Evolutionary conservation across 2,113 vertebrate genomes (phyloP), one percentile per base, ranked within the genome.

Genomic region (Sylvia atricapilla): DNA sequence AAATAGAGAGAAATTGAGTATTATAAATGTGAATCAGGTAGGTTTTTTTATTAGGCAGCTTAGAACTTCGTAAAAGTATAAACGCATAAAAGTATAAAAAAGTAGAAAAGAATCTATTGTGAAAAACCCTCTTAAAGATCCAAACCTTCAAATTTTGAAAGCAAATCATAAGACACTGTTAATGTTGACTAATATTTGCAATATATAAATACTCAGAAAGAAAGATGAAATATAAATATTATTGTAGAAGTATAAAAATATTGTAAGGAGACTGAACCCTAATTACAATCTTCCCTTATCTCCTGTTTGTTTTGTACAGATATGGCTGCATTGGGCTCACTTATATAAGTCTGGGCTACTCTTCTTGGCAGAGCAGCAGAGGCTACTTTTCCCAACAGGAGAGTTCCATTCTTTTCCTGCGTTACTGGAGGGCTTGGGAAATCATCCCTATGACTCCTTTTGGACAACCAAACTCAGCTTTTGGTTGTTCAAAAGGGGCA

Each of bases 1-100:
- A 86, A 85, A 37, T 10, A 74, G 37, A 78, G 20, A 76, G 67
- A 92, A 58, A 4, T 4, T 30, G 27, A 60, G 1, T 60, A 15
- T 88, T 60, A 41, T 19, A 30, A 80, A 67, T 15, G 13, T 66
- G 21, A 64, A 17, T 49, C 0, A 0, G 12, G 9, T 33, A 14
- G 41, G 39, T 5, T 22, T 46, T 77, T 93, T 68, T 79, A 68
- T 44, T 69, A 19, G 19, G n/a, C 16, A 88, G 27, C 6, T 74
- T 66, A 77, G 25, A 53, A 50, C 8, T 83, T 86, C 22, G 80
- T 72, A 73, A 93, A 47, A 37, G 37, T 37, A 37, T 37, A 37
- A 37, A 37, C 37, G 37, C 37, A 37, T 37, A 37, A 37, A 53
- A 53, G 2, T 11, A n/a, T 35, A 77, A 62, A 70, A 87, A 13